Percentiles rank a stretch among this genome's conserved stretches.
These are phyloP conservation scores for Bradypodion ventrale DNA, from an alignment of 2,797 vertebrate genomes.

Conservation along the genomic window DNA sequence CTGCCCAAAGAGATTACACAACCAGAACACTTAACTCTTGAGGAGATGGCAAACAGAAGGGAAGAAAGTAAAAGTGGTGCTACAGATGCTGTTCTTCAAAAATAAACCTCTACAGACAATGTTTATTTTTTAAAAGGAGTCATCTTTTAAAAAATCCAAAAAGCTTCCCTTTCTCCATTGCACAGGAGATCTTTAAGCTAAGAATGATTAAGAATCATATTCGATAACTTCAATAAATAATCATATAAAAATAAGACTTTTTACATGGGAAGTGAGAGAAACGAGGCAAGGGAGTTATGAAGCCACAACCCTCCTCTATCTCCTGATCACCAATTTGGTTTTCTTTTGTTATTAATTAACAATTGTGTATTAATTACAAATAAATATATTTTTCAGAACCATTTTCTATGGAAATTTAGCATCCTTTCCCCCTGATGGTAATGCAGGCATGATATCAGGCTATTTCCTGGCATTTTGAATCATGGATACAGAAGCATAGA, in stretches of 20 bases:
- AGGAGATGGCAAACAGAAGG: neutral
- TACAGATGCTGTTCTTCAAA: rapidly evolving
- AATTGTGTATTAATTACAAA: no score
- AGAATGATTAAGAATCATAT: conserved; percentile 10
- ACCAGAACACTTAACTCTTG: conserved; percentile 64
- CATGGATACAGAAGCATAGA: no score
- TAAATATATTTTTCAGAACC: no score
- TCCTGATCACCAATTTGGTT: no score
- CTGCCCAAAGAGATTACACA: conserved; percentile 51
- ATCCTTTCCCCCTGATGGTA: no score
- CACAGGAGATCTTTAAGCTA: rapidly evolving
- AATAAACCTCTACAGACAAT: rapidly evolving
- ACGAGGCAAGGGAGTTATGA: neutral
- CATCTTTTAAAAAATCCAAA: neutral
- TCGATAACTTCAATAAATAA: neutral
- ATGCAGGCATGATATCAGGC: no score
- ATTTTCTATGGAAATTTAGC: no score
- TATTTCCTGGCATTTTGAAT: no score
- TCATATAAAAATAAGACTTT: neutral
- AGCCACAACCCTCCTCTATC: no score
- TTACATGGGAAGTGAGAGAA: no score
- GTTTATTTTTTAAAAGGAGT: neutral
- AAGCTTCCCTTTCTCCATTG: neutral
- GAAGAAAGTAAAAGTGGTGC: neutral
- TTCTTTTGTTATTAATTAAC: no score